Base-by-base conservation (phyloP, 2,888 invertebrate genomes). In the Tethea ocularis region DNA sequence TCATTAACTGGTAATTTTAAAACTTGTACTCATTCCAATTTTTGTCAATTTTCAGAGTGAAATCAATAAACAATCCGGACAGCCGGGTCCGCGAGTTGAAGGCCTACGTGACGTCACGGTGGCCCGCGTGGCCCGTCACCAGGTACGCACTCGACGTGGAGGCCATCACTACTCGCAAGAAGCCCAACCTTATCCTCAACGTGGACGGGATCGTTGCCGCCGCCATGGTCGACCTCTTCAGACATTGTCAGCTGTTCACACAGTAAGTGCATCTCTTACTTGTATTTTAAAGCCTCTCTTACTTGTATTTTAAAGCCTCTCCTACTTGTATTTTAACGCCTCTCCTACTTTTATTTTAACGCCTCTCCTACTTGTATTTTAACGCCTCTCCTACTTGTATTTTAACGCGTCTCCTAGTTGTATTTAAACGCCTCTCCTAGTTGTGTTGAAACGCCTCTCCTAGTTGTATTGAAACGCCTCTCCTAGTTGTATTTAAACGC, bases 121-220 rank as follows among this genome's bases (percentile, higher is more conserved):
- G 99, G 94, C 99, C 99, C 1, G 95, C 97, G 3, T 98, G 97
- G 71, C 99, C 99, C 0, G 94, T 99, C n/a, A 95, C 99, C 13
- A 95, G 97, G 65, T 99, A 99, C 89, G 99, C 99, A 1, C 93
- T 99, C 13, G 98, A 99, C 93, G 99, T 99, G 38, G 99, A 99
- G 82, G 99, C 99, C 83, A 98, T 99, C 80, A 99, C 99, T 22
- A 99, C 99, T 2, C 97, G 98, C 75, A 99, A 99, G 95, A 99
- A 99, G 93, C 99, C 99, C n/a, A 99, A 99, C 94, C 95, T 99
- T 60, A 99, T 99, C 84, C 95, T 99, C 64, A 99, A 99, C 90
- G 99, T 99, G 22, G 99, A 99, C 91, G 99, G 99, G 60, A 97
- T 99, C 68, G 99, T 99, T 75, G 99, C 99, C 0, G 98, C 98